Base-by-base conservation (phyloP, 2,113 vertebrate species). In the Labeo rohita region DNA sequence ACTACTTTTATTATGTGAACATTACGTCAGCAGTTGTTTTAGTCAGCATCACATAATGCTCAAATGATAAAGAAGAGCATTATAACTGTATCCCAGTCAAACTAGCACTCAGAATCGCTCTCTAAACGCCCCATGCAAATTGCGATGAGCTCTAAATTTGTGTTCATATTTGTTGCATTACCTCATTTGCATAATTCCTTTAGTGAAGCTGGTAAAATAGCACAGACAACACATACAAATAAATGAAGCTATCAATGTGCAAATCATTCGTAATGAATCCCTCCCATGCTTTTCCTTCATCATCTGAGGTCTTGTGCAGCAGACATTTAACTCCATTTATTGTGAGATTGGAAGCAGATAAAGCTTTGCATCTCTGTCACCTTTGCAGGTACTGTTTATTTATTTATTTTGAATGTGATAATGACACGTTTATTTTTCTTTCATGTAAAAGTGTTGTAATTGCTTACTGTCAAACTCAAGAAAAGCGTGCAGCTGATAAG, bases 251-350 rank as follows among this genome's bases (percentile, higher is more conserved):
- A 23, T 13, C 43, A 74, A 43, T 49, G 72, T 73, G 72, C 1
- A 49, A 74, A 74, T 74, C 9, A 12, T 49, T 74, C 43, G n/a
- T n/a, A 74, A 47, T 47, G 10, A 74, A 74, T 66, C 56, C 56
- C 56, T 1, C 21, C 56, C 56, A n/a, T 70, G 68, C 3, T 43
- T 70, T 70, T 43, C 39, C 36, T 72, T 10, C 8, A 47, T 74
- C 72, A n/a, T n/a, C 12, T 72, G 8, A 7, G 21, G 21, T 74
- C 4, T 74, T 23, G 39, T 21, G 16, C 18, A 45, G 70, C n/a
- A 65, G n/a, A 65, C 10, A 28, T 61, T n/a, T 59, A 59, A 8
- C 3, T 3, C 2, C 56, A 61, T 3, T 21, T 8, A 10, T 34
- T 13, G 28, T 66, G 28, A 66, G 16, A 72, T 45, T 8, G 34